Evolutionary conservation across 2,888 invertebrate genomes (phyloP).

Genomic region (Conomelus anceps): DNA sequence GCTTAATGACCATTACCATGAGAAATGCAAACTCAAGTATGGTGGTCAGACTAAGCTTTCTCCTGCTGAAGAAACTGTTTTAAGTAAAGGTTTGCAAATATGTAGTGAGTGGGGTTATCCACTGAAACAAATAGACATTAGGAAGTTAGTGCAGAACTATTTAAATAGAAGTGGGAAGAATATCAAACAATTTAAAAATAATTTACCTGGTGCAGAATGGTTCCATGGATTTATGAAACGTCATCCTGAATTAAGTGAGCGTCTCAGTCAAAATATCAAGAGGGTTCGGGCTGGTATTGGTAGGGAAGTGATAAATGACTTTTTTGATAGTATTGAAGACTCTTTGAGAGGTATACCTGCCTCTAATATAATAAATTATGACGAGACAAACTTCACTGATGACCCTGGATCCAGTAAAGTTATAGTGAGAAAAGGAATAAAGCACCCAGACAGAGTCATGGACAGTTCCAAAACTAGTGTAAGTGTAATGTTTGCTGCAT

Average conservation of each 20-base stretch:
- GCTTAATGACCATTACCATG: background rate
- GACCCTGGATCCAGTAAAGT: constrained; percentile 34
- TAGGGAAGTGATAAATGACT: constrained; percentile 30
- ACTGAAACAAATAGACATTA: constrained; percentile 30
- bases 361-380: constrained; percentile 35
- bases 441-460: constrained; percentile 27
- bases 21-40: background rate
- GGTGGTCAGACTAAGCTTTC: constrained; percentile 28
- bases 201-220: constrained; percentile 32
- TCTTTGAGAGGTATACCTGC: constrained; percentile 26
- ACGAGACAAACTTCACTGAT: constrained; percentile 38
- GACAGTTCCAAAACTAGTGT: constrained; percentile 23
- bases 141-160: constrained; percentile 33
- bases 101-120: constrained; percentile 34
- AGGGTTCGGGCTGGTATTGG: constrained; percentile 32
- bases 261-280: constrained; percentile 29
- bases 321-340: constrained; percentile 33
- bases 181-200: constrained; percentile 31
- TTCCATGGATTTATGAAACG: constrained; percentile 31
- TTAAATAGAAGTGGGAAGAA: constrained; percentile 30
- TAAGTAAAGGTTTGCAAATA: constrained; percentile 22
- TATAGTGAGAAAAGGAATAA: constrained; percentile 25
- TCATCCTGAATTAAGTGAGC: constrained; percentile 28
- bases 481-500: constrained; percentile 28
- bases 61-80: constrained; percentile 25